Percentiles rank a stretch among this genome's conserved stretches.
These are phyloP conservation scores for Micromys minutus DNA, from an alignment of 2,113 vertebrate genomes.

Conservation along the genomic window DNA sequence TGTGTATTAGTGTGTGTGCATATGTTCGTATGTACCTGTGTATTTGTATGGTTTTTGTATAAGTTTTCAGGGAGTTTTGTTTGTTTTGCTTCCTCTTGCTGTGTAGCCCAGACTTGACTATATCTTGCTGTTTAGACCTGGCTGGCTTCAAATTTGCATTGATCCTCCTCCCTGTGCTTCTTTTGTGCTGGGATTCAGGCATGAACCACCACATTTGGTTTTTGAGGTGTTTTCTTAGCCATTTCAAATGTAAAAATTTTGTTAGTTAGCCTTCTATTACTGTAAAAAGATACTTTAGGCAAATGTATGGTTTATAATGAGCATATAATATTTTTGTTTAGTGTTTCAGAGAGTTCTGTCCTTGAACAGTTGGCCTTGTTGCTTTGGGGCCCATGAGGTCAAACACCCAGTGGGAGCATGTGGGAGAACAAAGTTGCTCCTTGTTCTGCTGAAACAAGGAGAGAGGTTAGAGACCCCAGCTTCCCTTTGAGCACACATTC, in stretches of 20 bases:
- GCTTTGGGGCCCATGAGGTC: neutral
- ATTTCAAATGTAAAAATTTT: constrained; percentile 10
- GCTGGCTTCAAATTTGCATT: neutral
- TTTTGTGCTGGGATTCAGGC: neutral
- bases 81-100: neutral
- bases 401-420: neutral
- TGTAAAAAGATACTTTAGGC: neutral
- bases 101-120: neutral
- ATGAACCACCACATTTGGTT: neutral
- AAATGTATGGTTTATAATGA: neutral
- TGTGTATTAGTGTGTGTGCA: neutral
- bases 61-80: neutral
- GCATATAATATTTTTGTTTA: neutral
- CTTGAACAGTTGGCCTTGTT: neutral
- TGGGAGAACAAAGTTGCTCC: neutral
- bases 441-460: neutral
- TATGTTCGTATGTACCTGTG: neutral
- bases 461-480: neutral
- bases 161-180: neutral
- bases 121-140: neutral
- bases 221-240: neutral
- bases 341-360: neutral
- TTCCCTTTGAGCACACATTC: neutral
- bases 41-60: neutral
- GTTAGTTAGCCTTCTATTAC: neutral